Evolutionary conservation across 1,140 invertebrate species (phyloP).

Genomic region (Zophobas morio): DNA sequence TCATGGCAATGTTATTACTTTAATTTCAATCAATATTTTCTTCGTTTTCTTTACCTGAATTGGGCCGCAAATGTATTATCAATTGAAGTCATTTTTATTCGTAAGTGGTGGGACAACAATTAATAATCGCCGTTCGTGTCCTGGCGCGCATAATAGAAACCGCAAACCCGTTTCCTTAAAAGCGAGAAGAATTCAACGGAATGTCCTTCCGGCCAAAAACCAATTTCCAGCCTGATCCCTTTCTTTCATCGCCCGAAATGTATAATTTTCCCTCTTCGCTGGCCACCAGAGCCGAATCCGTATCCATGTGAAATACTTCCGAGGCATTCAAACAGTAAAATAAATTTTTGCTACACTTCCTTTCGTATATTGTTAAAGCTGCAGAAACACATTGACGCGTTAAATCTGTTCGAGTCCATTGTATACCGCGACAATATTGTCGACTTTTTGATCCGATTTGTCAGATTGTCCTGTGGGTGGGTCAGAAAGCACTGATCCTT

Average conservation of each 20-base stretch:
- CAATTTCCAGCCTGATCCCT: not conserved
- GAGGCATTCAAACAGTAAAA: constrained; percentile 17
- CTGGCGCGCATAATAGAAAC: too few species aligned
- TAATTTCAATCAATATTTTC: too few species aligned
- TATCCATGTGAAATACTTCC: constrained; percentile 15
- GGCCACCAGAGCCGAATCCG: not conserved
- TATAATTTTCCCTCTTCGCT: not conserved
- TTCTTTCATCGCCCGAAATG: not conserved
- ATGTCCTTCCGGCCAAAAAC: too few species aligned
- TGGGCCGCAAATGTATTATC: too few species aligned
- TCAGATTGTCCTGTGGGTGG: constrained; percentile 66
- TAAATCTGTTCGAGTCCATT: constrained; percentile 62
- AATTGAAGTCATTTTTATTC: too few species aligned
- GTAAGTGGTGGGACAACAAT: too few species aligned
- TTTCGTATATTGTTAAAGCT: constrained; percentile 46
- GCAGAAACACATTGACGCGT: constrained; percentile 61
- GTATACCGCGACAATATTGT: constrained; percentile 67
- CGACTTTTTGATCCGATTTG: constrained; percentile 69
- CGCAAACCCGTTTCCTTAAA: too few species aligned
- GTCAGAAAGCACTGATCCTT: constrained; percentile 64
- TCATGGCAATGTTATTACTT: too few species aligned
- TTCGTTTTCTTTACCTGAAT: too few species aligned
- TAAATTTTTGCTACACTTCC: constrained; percentile 34
- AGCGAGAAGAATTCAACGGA: too few species aligned
- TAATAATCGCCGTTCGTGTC: too few species aligned